Evolutionary conservation across 1,140 invertebrate species (phyloP).

Genomic region (Microplitis mediator): DNA sequence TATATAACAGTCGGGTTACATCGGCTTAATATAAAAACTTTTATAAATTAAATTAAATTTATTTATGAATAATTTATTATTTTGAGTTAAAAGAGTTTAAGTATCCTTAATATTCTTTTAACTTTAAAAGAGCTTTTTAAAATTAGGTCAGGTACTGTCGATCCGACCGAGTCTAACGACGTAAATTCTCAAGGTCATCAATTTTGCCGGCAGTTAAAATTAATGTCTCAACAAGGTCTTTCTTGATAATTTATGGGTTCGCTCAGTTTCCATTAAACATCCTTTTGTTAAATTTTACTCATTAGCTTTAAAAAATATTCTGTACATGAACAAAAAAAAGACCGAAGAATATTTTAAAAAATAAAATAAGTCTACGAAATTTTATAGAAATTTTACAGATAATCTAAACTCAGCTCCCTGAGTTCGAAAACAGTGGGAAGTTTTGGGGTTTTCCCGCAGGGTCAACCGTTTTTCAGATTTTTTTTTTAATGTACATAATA

Average conservation of each 20-base stretch:
- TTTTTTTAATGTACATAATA: no score
- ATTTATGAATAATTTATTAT: no score
- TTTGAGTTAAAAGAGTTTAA: neutral
- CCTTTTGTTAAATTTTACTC: neutral
- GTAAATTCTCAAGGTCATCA: constrained; percentile 26
- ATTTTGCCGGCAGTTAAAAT: constrained; percentile 4
- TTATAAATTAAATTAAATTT: no score
- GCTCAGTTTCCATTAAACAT: neutral
- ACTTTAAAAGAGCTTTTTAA: constrained; percentile 2
- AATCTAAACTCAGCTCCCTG: no score
- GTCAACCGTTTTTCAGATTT: no score
- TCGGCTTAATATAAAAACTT: neutral
- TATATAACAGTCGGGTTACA: neutral
- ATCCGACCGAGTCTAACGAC: constrained; percentile 20
- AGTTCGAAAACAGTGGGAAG: no score
- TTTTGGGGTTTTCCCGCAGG: no score
- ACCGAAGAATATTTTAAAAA: no score
- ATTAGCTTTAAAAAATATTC: neutral
- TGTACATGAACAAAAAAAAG: no score
- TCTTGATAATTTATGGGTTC: no score
- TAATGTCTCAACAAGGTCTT: neutral
- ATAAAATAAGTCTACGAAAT: no score
- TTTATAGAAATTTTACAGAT: no score
- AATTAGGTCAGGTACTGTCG: constrained; percentile 30
- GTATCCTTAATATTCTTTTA: neutral